Evolutionary conservation across 2,797 vertebrate genomes (phyloP).

Genomic region (Enteromius radiatus): DNA sequence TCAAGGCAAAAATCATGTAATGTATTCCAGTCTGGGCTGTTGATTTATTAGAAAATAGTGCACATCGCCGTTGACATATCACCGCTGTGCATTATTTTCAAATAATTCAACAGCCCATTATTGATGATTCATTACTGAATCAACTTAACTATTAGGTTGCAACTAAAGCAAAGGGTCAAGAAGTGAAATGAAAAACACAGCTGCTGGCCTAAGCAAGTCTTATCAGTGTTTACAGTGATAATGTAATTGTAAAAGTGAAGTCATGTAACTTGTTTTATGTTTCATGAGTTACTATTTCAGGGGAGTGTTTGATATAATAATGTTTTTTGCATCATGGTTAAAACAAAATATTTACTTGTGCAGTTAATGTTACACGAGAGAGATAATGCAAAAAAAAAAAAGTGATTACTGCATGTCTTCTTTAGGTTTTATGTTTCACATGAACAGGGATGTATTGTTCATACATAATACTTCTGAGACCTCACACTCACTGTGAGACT

Average conservation of each 20-base stretch:
- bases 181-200: not conserved
- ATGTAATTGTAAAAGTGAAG: not conserved
- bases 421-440: not conserved
- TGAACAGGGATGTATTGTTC: constrained; percentile 30
- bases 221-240: not conserved
- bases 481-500: constrained; percentile 2
- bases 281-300: not conserved
- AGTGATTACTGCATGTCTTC: not conserved
- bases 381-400: not conserved
- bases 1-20: too few relatives aligned
- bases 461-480: not conserved
- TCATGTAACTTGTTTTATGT: not conserved
- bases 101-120: not conserved
- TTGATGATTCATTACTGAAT: not conserved
- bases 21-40: too few relatives aligned
- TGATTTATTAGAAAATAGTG: too few relatives aligned
- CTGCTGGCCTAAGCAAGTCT: not conserved
- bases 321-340: not conserved
- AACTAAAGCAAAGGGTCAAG: not conserved
- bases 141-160: not conserved
- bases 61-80: too few relatives aligned
- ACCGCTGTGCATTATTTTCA: too few relatives aligned
- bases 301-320: not conserved
- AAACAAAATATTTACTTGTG: not conserved
- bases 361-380: not conserved